Conservation (phyloP, 2,888 invertebrate genomes). For the Apamea sordens region DNA sequence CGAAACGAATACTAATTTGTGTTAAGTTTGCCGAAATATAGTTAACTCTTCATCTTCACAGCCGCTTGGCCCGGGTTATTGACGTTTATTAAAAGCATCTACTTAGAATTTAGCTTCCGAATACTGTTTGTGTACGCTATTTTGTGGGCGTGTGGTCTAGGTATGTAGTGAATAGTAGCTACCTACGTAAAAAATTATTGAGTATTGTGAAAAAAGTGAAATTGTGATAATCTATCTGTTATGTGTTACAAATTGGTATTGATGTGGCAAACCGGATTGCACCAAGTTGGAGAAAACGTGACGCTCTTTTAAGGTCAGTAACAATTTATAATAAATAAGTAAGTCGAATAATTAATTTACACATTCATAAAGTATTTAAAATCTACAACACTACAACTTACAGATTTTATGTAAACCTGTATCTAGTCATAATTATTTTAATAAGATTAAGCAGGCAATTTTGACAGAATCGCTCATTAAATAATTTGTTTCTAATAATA, state of each 20-base stretch:
- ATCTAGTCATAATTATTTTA: neutral
- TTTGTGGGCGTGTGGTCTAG: slow-evolving; percentile 81
- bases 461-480: neutral
- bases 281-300: slow-evolving; percentile 86
- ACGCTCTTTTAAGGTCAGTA: slow-evolving; percentile 87
- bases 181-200: slow-evolving; percentile 57
- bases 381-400: neutral
- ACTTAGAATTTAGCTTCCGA: slow-evolving; percentile 78
- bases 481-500: neutral
- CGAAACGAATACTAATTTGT: slow-evolving; percentile 39
- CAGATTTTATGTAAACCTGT: neutral
- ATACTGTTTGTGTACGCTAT: slow-evolving; percentile 83
- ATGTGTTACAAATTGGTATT: slow-evolving; percentile 85
- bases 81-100: slow-evolving; percentile 82
- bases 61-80: slow-evolving; percentile 84
- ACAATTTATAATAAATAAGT: slow-evolving; percentile 60
- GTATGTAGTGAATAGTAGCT: slow-evolving; percentile 59
- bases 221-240: slow-evolving; percentile 76
- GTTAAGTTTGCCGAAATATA: slow-evolving; percentile 34
- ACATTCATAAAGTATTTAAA: neutral
- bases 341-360: slow-evolving; percentile 35
- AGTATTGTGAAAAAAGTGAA: slow-evolving; percentile 73
- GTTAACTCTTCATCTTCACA: slow-evolving; percentile 60
- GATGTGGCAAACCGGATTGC: slow-evolving; percentile 89
- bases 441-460: neutral